Conservation (phyloP, 2,888 invertebrate species). For the Caenorhabditis panamensis region DNA sequence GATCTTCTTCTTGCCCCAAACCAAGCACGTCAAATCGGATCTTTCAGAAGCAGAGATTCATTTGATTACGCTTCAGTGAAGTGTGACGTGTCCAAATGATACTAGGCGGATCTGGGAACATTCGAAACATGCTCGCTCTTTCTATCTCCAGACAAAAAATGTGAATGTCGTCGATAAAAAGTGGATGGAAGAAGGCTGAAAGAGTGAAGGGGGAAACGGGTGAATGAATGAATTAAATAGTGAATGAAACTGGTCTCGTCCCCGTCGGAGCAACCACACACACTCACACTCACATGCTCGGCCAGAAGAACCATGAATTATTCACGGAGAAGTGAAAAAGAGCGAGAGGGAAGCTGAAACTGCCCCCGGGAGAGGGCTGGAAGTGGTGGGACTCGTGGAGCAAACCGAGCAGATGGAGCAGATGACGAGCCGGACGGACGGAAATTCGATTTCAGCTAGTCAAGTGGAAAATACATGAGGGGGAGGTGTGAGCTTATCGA, state of each 20-base stretch:
- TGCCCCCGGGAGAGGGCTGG: slow-evolving; percentile 4
- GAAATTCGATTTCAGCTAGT: slow-evolving; percentile 57
- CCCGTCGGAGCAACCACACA: neutral
- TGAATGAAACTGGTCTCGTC: slow-evolving; percentile 47
- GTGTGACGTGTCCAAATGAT: neutral
- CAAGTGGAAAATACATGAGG: slow-evolving; percentile 40
- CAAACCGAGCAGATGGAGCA: too few relatives aligned
- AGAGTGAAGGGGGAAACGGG: slow-evolving; percentile 15
- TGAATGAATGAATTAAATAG: slow-evolving; percentile 55
- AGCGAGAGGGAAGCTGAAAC: slow-evolving; percentile 4
- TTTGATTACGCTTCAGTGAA: neutral
- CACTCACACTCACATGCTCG: slow-evolving; percentile 17
- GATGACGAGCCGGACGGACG: slow-evolving; percentile 16
- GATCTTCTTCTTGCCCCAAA: too few relatives aligned
- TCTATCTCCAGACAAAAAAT: neutral
- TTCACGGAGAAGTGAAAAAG: slow-evolving; percentile 21
- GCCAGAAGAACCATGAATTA: slow-evolving; percentile 35
- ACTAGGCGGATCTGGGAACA: neutral
- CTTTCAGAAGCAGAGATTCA: neutral
- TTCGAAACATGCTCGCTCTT: neutral
- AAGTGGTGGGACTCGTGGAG: neutral
- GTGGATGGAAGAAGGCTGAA: slow-evolving; percentile 1
- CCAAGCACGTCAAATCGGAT: too few relatives aligned
- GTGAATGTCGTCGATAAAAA: slow-evolving; percentile 10
- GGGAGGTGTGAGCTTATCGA: neutral